Evolutionary conservation across 1,140 invertebrate species (phyloP).

Genomic region (Zaprionus vittiger): DNA sequence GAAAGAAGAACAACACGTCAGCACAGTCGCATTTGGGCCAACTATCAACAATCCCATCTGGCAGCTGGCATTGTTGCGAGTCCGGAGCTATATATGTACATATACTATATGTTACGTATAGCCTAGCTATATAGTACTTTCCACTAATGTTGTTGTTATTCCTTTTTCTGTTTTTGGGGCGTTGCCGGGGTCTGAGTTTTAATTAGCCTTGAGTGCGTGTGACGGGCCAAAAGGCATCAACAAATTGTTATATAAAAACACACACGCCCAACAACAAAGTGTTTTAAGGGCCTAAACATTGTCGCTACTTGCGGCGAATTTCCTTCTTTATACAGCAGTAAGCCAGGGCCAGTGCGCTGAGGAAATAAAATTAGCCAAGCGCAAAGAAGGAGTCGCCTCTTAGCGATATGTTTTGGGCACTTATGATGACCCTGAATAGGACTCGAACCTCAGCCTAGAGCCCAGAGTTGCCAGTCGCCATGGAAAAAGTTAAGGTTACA

Average conservation of each 20-base stretch:
- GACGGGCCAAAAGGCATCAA: constrained; percentile 67
- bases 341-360: constrained; percentile 10
- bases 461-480: constrained; percentile 26
- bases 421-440: constrained; percentile 49
- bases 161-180: constrained; percentile 32
- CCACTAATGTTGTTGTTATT: not conserved
- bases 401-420: constrained; percentile 37
- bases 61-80: constrained; percentile 12
- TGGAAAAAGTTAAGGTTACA: constrained; percentile 69
- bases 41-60: constrained; percentile 43
- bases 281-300: constrained; percentile 74
- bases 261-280: constrained; percentile 73
- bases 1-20: constrained; percentile 60
- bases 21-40: constrained; percentile 60
- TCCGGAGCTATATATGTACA: not conserved
- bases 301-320: constrained; percentile 54
- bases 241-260: constrained; percentile 76
- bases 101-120: not conserved
- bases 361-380: constrained; percentile 63
- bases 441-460: not conserved
- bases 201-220: constrained; percentile 80
- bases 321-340: constrained; percentile 33
- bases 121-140: not conserved
- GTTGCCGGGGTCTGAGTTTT: constrained; percentile 71
- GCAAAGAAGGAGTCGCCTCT: constrained; percentile 32